A percentile compares a stretch with the other conserved stretches of the same genome.
Evolutionary conservation across 2,888 invertebrate genomes (phyloP).

Genomic region (Drosophila fulvimacula): DNA sequence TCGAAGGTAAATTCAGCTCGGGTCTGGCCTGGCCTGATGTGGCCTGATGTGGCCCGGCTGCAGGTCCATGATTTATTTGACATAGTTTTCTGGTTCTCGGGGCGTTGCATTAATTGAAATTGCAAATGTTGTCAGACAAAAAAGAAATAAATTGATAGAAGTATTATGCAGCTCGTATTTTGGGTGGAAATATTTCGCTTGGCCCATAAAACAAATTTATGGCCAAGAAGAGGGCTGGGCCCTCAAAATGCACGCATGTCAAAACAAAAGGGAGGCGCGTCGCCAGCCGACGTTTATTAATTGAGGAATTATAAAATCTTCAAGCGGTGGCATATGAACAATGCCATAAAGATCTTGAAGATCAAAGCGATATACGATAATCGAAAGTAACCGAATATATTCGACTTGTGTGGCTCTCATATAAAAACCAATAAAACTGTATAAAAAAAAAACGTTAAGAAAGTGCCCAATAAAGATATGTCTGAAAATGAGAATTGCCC

Average conservation of each 20-base stretch:
- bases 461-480: conserved; percentile 63
- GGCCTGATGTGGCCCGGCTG: conserved; percentile 4
- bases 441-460: conserved; percentile 59
- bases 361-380: conserved; percentile 43
- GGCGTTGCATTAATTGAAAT: conserved; percentile 82
- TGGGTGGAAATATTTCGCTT: conserved; percentile 60
- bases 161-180: conserved; percentile 70
- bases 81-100: conserved; percentile 68
- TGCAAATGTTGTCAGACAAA: conserved; percentile 70
- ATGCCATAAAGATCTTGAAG: conserved; percentile 45
- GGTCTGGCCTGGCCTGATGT: not conserved
- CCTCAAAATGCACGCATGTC: conserved; percentile 23
- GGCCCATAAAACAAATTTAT: conserved; percentile 75
- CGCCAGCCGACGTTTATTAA: conserved; percentile 67
- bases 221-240: conserved; percentile 68
- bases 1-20: conserved; percentile 23
- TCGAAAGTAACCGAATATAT: conserved; percentile 54
- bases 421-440: conserved; percentile 67
- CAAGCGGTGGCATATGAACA: conserved; percentile 45
- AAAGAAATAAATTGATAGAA: conserved; percentile 67
- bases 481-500: conserved; percentile 33
- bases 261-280: conserved; percentile 34
- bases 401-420: conserved; percentile 68
- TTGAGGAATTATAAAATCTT: conserved; percentile 69
- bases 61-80: conserved; percentile 81